phyloP scores from a whole-genome alignment of 2,888 invertebrate genomes.

The Eubasilissa splendida region DNA sequence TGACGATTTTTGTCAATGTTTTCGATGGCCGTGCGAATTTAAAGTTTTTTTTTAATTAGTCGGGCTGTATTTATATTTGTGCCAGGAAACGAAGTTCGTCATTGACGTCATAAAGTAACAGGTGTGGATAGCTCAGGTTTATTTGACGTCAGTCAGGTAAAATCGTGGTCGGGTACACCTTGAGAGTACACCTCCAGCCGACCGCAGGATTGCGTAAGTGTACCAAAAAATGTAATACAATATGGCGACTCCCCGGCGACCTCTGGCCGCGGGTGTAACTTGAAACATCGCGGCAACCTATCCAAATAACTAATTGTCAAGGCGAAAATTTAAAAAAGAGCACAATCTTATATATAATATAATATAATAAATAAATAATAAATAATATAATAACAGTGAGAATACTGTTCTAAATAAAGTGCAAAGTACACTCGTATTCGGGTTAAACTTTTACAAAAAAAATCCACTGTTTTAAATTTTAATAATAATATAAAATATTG shows the following conservation, averaged over 20 bases:
- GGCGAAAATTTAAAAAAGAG: too few species aligned
- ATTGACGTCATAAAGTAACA: constrained; percentile 13
- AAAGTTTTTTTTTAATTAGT: neutral
- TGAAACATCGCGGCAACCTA: neutral
- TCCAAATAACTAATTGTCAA: neutral
- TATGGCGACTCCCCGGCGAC: neutral
- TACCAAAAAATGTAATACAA: neutral
- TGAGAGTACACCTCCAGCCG: constrained; percentile 33
- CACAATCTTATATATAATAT: too few species aligned
- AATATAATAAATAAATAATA: too few species aligned
- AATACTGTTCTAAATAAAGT: too few species aligned
- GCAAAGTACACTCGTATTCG: too few species aligned
- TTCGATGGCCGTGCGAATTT: too few species aligned
- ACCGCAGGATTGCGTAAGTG: constrained; percentile 26
- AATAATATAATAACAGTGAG: too few species aligned
- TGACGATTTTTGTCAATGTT: too few species aligned
- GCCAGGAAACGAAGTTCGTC: constrained; percentile 12
- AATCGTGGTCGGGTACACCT: constrained; percentile 51
- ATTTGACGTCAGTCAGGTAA: constrained; percentile 50
- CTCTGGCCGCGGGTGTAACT: neutral
- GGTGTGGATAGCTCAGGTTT: constrained; percentile 27
- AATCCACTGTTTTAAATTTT: too few species aligned
- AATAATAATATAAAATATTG: too few species aligned
- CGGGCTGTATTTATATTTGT: constrained; percentile 6
- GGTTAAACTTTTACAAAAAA: too few species aligned